These are phyloP conservation scores for Syrmaticus mikado DNA, from an alignment of 2,113 vertebrate genomes.

Conservation along the genomic window DNA sequence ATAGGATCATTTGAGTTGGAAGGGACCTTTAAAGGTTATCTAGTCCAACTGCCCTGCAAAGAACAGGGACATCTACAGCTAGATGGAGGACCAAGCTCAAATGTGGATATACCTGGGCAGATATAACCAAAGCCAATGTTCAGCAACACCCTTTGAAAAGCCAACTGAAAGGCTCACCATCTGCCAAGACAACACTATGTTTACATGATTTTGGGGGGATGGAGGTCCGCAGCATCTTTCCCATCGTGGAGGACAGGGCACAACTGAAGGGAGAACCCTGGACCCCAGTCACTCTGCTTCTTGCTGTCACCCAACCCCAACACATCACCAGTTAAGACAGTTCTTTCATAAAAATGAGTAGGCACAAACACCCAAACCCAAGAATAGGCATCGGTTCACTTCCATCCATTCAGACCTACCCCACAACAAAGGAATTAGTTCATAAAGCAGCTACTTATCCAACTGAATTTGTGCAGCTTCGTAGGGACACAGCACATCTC, in stretches of 20 bases:
- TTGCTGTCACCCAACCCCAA: neutral
- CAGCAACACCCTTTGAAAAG: neutral
- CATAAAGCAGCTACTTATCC: neutral
- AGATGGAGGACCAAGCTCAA: neutral
- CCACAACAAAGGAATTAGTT: neutral
- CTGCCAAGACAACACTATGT: neutral
- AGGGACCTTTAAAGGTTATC: no score
- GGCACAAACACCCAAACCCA: neutral
- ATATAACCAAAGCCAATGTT: neutral
- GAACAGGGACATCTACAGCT: no score
- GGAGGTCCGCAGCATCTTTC: neutral
- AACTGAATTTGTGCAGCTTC: neutral
- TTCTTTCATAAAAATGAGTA: neutral
- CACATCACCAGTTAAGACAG: neutral
- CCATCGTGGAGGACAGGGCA: neutral
- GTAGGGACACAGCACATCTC: neutral
- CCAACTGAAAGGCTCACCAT: neutral
- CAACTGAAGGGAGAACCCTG: accelerated
- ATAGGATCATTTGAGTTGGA: no score
- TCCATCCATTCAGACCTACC: neutral
- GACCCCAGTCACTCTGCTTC: no score
- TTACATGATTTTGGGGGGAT: neutral
- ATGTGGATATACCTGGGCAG: neutral
- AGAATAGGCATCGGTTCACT: neutral
- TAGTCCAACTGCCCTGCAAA: no score